Percentiles rank a stretch among this genome's conserved stretches.
phyloP scores from a whole-genome alignment of 1,140 invertebrate species.

The Galleria mellonella region DNA sequence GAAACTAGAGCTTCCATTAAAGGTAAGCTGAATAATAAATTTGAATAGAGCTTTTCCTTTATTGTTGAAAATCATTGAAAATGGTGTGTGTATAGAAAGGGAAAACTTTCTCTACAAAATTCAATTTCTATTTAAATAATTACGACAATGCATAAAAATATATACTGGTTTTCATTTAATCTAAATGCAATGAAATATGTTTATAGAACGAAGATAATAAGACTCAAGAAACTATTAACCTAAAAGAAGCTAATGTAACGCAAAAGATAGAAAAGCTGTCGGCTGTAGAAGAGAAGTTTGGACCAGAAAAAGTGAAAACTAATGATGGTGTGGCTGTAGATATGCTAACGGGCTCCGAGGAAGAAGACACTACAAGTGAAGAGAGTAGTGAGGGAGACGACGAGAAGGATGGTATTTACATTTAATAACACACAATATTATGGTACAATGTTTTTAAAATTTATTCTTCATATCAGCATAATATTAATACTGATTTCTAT shows the following conservation, averaged over 20 bases:
- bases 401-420: constrained; percentile 9
- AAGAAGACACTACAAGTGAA: constrained; percentile 44
- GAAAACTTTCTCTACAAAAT: too few relatives aligned
- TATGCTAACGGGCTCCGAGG: constrained; percentile 47
- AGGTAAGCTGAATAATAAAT: constrained; percentile 23
- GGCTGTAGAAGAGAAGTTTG: constrained; percentile 15
- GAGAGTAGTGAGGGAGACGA: constrained; percentile 29
- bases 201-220: constrained; percentile 3
- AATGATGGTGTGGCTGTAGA: constrained; percentile 36
- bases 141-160: too few relatives aligned
- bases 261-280: constrained; percentile 11
- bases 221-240: neutral
- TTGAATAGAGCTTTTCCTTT: too few relatives aligned
- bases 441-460: too few relatives aligned
- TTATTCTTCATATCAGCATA: too few relatives aligned
- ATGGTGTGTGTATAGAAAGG: too few relatives aligned
- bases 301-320: constrained; percentile 17
- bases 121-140: too few relatives aligned
- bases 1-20: constrained; percentile 27
- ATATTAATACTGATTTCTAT: too few relatives aligned
- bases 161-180: too few relatives aligned
- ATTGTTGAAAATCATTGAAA: too few relatives aligned
- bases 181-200: neutral
- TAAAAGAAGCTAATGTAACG: neutral
- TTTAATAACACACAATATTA: too few relatives aligned